A percentile compares a stretch with the other conserved stretches of the same genome.
These are phyloP conservation scores for Eugnorisma glareosa DNA, from an alignment of 2,888 invertebrate species.

Conservation along the genomic window DNA sequence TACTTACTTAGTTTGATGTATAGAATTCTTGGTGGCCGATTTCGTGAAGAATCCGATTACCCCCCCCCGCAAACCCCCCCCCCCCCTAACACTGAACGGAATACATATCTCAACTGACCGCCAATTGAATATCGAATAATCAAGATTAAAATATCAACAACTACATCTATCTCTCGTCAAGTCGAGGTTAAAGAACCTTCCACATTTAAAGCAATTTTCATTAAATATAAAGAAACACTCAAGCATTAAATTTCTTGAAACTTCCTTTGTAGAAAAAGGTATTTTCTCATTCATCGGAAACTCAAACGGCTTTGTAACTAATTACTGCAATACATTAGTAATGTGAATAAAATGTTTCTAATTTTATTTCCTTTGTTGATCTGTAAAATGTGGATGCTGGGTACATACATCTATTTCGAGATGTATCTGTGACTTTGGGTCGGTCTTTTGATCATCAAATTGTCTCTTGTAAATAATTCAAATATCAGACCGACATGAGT, in stretches of 20 bases:
- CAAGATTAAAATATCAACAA: neutral
- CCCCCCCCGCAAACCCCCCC: too few relatives aligned
- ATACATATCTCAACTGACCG: neutral
- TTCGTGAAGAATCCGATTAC: too few relatives aligned
- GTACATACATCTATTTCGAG: constrained; percentile 8
- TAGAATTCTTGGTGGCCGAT: too few relatives aligned
- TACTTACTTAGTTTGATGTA: too few relatives aligned
- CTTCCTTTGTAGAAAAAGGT: constrained; percentile 56
- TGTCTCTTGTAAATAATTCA: neutral
- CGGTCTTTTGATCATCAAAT: neutral
- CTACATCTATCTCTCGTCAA: constrained; percentile 2
- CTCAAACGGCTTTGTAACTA: constrained; percentile 56
- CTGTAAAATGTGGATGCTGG: neutral
- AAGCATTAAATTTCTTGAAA: constrained; percentile 50
- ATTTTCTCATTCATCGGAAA: constrained; percentile 50
- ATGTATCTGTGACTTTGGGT: neutral
- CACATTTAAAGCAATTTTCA: constrained; percentile 42
- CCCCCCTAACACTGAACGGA: too few relatives aligned
- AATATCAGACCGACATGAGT: neutral
- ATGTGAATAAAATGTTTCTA: constrained; percentile 37
- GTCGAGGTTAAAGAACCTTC: constrained; percentile 4
- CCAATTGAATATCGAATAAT: neutral
- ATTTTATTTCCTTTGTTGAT: constrained; percentile 46
- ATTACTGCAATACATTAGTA: constrained; percentile 55
- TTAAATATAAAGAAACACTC: constrained; percentile 43